Evolutionary conservation across 2,888 invertebrate genomes (phyloP).

Genomic region (Drosophila recens): DNA sequence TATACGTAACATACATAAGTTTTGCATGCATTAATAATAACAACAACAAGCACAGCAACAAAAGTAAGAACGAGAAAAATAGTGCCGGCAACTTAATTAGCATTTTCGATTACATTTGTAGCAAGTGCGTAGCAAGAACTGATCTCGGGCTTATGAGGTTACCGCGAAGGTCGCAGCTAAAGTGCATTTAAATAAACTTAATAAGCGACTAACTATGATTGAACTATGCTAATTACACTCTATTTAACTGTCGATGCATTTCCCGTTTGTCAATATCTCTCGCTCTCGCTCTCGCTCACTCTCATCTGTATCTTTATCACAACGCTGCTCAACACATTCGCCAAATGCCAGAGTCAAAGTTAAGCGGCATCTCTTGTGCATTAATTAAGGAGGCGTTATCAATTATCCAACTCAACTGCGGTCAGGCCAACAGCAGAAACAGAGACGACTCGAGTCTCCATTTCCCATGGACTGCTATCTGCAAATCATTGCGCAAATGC

Average conservation of each 20-base stretch:
- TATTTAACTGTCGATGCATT: conserved; percentile 46
- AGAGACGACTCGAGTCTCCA: not conserved
- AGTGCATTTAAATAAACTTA: conserved; percentile 55
- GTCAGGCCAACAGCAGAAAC: not conserved
- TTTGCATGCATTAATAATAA: conserved; percentile 63
- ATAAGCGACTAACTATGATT: conserved; percentile 39
- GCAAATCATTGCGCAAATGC: conserved; percentile 76
- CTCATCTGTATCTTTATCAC: not conserved
- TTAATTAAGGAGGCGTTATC: conserved; percentile 73
- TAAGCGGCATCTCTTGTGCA: conserved; percentile 45
- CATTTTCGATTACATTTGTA: conserved; percentile 74
- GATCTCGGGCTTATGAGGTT: conserved; percentile 64
- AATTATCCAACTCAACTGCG: conserved; percentile 50
- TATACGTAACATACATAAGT: conserved; percentile 71
- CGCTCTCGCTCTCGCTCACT: not conserved
- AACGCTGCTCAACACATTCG: conserved; percentile 32
- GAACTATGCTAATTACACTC: conserved; percentile 55
- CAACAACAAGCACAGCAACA: conserved; percentile 35
- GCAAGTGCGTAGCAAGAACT: conserved; percentile 71
- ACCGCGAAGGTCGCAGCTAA: conserved; percentile 56
- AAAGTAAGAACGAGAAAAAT: conserved; percentile 38
- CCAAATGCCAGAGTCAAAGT: conserved; percentile 22
- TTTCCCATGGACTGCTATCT: conserved; percentile 59
- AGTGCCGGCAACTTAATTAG: conserved; percentile 82
- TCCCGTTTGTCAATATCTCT: conserved; percentile 64